Evolutionary conservation across 2,113 vertebrate genomes (phyloP).

Genomic region (Tychaedon coryphoeus): DNA sequence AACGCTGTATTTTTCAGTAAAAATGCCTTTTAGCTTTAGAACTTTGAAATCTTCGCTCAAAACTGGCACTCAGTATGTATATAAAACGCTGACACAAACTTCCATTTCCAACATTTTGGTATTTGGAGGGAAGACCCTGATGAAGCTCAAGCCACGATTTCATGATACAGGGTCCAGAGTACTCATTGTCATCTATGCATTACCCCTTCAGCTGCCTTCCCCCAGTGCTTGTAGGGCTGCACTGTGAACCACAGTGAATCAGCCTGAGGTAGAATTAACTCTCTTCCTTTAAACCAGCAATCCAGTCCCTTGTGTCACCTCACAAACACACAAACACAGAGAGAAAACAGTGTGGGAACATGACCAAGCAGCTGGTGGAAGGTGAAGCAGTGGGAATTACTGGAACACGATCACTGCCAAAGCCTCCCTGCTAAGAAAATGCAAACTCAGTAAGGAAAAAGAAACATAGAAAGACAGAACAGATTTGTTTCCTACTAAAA

Average conservation of each 20-base stretch:
- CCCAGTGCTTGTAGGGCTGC: background rate
- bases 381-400: background rate
- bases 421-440: background rate
- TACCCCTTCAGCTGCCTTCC: background rate
- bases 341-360: background rate
- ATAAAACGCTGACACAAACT: background rate
- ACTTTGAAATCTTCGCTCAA: background rate
- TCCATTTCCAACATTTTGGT: background rate
- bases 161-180: background rate
- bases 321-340: background rate
- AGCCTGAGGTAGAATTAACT: background rate
- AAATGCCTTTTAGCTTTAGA: background rate
- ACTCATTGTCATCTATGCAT: background rate
- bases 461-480: background rate
- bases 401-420: background rate
- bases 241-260: background rate
- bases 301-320: background rate
- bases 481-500: background rate
- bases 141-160: background rate
- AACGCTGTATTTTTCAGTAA: background rate
- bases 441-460: background rate
- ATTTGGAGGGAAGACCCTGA: background rate
- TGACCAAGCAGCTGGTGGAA: background rate
- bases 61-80: background rate
- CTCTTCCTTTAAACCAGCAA: background rate